Base-by-base conservation (phyloP, 2,113 vertebrate genomes). In the Symphodus melops region DNA sequence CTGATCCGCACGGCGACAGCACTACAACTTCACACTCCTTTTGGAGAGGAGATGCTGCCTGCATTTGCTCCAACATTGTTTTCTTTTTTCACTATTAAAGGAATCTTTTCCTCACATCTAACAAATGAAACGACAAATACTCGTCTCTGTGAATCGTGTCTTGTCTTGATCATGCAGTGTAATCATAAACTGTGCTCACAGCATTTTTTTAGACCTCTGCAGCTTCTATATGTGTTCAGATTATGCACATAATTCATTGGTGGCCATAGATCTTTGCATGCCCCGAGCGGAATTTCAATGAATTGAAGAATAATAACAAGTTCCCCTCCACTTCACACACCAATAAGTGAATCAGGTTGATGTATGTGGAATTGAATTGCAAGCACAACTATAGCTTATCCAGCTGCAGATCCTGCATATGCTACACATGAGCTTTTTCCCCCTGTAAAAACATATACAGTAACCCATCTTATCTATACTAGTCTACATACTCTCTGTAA, bases 241-340 rank as follows among this genome's bases (percentile, higher is more conserved):
- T 81, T 83, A 87, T 89, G 87, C 75, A 86, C 73, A 81, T 84
- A 74, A 84, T 79, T 82, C 69, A 78, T 60, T 21, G 68, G 48
- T 44, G 68, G 75, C 60, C 66, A 57, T 82, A 64, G 78, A 86
- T 89, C 75, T 84, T 72, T 82, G n/a, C 53, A 66, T 7, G 48
- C 72, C 72, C 54, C 4, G 17, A 68, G 68, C 66, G 28, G 79
- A 81, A 85, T 82, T 55, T 75, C 60, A 88, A 76, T 85, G 70
- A 75, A 68, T 9, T 49, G 37, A 70, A 71, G 54, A 23, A 55
- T 55, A 68, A 51, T 54, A 84, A 74, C 57, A 65, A 62, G 11
- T 17, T 60, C n/a, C n/a, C 8, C 48, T n/a, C 25, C 16, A 7
- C 53, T 57, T 64, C 46, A 28, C 20, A 6, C 11, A 23, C 53